phyloP scores from a whole-genome alignment of 2,113 vertebrate species.

The Prinia subflava region DNA sequence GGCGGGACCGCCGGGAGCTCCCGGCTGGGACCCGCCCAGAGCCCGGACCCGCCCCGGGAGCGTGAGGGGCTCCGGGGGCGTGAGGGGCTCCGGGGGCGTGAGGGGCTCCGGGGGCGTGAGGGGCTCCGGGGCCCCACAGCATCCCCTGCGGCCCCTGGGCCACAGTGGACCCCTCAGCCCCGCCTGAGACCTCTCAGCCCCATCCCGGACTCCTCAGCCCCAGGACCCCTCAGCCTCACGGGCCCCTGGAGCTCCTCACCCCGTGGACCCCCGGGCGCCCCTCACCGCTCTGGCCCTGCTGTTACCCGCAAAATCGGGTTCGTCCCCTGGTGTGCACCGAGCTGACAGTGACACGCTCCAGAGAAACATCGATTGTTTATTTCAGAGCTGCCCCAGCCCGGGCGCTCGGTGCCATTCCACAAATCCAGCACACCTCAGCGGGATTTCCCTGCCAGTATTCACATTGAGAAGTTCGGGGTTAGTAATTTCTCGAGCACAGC shows the following conservation, averaged over 20 bases:
- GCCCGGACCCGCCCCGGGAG: too few species aligned
- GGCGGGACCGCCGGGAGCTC: not conserved
- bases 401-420: not conserved
- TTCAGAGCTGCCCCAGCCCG: not conserved
- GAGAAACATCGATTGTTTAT: not conserved
- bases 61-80: not conserved
- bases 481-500: not conserved
- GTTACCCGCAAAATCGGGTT: not conserved
- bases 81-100: too few species aligned
- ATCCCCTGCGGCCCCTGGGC: not conserved
- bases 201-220: not conserved
- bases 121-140: not conserved
- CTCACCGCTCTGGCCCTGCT: not conserved
- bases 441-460: too few species aligned
- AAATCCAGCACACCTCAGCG: not conserved
- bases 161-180: too few species aligned
- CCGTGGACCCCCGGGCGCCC: not conserved
- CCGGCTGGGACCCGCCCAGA: not conserved
- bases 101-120: not conserved
- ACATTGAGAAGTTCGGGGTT: not conserved
- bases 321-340: rapidly evolving
- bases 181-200: too few species aligned
- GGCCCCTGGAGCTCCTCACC: not conserved
- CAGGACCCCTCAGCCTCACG: not conserved
- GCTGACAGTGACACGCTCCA: rapidly evolving